Percentiles rank a stretch among this genome's conserved stretches.
Evolutionary conservation across 2,113 vertebrate genomes (phyloP).

Genomic region (Tinamus guttatus): DNA sequence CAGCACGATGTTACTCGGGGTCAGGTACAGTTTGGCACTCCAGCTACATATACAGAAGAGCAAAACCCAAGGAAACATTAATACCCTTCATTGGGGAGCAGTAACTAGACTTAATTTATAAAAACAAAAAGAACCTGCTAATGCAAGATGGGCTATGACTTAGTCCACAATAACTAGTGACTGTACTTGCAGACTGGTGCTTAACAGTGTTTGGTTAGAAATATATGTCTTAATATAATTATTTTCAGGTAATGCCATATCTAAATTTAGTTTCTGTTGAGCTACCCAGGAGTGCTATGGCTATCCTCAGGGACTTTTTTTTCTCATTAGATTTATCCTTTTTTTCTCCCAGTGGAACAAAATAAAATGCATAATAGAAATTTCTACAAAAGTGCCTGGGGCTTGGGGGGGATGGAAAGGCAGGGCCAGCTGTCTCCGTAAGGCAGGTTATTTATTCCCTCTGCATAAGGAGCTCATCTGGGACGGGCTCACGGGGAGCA

Average conservation of each 20-base stretch:
- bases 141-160: background rate
- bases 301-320: background rate
- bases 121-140: background rate
- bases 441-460: background rate
- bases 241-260: background rate
- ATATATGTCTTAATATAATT: background rate
- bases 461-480: background rate
- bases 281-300: background rate
- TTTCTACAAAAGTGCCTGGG: background rate
- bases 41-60: slow-evolving; percentile 80
- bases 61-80: slow-evolving; percentile 40
- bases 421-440: background rate
- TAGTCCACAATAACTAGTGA: background rate
- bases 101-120: background rate
- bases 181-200: background rate
- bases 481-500: background rate
- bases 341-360: background rate
- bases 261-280: background rate
- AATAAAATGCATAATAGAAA: background rate
- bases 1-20: slow-evolving; percentile 96
- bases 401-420: background rate
- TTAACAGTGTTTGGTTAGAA: background rate
- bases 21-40: slow-evolving; percentile 97
- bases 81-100: background rate
- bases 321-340: background rate